Conservation (phyloP, 2,888 invertebrate genomes). For the Rotaria sp. region DNA sequence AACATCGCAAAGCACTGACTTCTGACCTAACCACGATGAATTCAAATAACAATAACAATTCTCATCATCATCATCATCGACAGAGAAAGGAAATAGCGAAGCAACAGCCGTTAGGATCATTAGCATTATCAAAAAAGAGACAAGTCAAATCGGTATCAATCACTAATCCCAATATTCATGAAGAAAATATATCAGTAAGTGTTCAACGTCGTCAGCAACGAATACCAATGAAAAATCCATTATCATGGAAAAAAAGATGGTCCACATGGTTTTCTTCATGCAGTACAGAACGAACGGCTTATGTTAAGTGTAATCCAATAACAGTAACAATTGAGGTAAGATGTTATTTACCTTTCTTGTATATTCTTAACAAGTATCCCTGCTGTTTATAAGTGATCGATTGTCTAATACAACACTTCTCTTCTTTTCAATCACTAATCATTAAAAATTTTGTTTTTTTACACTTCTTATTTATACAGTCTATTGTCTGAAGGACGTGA, state of each 20-base stretch:
- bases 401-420: background rate
- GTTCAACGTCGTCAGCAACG: background rate
- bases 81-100: background rate
- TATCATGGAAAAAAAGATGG: constrained; percentile 5
- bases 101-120: background rate
- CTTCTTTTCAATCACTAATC: background rate
- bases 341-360: background rate
- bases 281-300: background rate
- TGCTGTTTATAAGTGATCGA: background rate
- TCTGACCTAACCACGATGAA: background rate
- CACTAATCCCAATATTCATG: background rate
- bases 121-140: background rate
- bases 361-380: background rate
- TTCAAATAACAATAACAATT: background rate
- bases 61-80: background rate
- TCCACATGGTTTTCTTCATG: constrained; percentile 11
- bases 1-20: background rate
- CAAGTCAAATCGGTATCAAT: background rate
- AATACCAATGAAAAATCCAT: background rate
- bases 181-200: background rate
- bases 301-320: background rate
- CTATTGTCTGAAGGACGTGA: background rate
- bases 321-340: background rate
- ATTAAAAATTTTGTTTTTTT: background rate
- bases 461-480: background rate